Percentiles rank a stretch among this genome's conserved stretches.
These are phyloP conservation scores for Euplagia quadripunctaria DNA, from an alignment of 2,888 invertebrate genomes.

Conservation along the genomic window DNA sequence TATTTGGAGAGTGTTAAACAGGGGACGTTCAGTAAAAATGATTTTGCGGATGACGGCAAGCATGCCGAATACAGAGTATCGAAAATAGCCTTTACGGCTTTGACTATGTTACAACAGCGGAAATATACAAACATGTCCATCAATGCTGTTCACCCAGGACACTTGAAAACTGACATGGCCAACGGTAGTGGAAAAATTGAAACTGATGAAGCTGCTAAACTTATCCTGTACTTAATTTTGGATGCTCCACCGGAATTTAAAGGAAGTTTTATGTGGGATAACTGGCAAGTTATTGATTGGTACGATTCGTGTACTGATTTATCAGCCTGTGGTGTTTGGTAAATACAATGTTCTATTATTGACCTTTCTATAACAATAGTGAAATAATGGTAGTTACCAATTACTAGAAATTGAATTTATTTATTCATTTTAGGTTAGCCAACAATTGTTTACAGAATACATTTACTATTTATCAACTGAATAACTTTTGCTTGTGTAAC, in stretches of 20 bases:
- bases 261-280: constrained; percentile 90
- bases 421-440: no score
- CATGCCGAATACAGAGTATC: constrained; percentile 81
- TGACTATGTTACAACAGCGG: constrained; percentile 75
- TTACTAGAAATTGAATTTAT: no score
- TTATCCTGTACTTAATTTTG: constrained; percentile 89
- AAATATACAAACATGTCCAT: constrained; percentile 76
- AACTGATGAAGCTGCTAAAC: constrained; percentile 86
- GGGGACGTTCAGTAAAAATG: constrained; percentile 73
- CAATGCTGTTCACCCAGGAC: constrained; percentile 78
- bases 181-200: constrained; percentile 86
- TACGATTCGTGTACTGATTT: constrained; percentile 72
- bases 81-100: constrained; percentile 76
- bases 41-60: constrained; percentile 79
- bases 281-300: constrained; percentile 89
- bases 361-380: no score
- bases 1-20: constrained; percentile 78
- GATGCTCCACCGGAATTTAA: constrained; percentile 88
- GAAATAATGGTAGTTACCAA: no score
- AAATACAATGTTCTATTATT: constrained; percentile 13
- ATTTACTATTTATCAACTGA: no score
- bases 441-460: no score
- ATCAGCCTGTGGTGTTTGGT: constrained; percentile 69
- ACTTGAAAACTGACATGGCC: constrained; percentile 77
- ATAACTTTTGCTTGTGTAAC: no score